Evolutionary conservation across 2,797 vertebrate genomes (phyloP).

Genomic region (Rhynchonycteris naso): DNA sequence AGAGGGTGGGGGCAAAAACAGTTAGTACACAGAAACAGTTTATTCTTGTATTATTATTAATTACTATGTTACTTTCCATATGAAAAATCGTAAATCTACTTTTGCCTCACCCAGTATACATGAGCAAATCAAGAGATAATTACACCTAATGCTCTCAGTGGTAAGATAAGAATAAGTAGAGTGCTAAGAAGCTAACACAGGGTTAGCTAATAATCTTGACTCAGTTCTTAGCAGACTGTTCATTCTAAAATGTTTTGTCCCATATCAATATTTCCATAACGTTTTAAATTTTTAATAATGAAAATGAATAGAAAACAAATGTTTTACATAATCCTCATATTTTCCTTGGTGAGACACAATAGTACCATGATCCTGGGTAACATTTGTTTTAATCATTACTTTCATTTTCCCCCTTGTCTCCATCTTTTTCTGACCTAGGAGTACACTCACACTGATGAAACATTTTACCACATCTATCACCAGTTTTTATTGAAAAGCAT

Average conservation of each 20-base stretch:
- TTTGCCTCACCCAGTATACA: neutral
- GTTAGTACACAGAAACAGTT: neutral
- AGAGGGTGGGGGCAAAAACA: neutral
- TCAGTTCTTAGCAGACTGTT: neutral
- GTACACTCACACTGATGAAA: slow-evolving; percentile 66
- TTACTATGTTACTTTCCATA: neutral
- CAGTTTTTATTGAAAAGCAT: slow-evolving; percentile 75
- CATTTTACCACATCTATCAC: slow-evolving; percentile 74
- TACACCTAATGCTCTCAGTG: neutral
- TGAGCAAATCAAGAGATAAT: neutral
- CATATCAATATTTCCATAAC: neutral
- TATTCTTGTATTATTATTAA: neutral
- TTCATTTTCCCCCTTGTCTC: slow-evolving; percentile 39
- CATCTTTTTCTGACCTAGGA: slow-evolving; percentile 59
- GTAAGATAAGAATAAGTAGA: neutral
- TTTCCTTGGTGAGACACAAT: slow-evolving; percentile 34
- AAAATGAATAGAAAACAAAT: slow-evolving; percentile 52
- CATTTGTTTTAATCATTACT: slow-evolving; percentile 77
- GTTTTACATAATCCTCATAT: slow-evolving; percentile 27
- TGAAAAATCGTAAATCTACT: neutral
- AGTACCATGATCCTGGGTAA: neutral
- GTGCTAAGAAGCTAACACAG: neutral
- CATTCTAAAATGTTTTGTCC: slow-evolving; percentile 45
- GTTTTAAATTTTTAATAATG: slow-evolving; percentile 21
- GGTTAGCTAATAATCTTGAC: neutral